Evolutionary conservation across 2,888 invertebrate species (phyloP).

Genomic region (Phortica magna): DNA sequence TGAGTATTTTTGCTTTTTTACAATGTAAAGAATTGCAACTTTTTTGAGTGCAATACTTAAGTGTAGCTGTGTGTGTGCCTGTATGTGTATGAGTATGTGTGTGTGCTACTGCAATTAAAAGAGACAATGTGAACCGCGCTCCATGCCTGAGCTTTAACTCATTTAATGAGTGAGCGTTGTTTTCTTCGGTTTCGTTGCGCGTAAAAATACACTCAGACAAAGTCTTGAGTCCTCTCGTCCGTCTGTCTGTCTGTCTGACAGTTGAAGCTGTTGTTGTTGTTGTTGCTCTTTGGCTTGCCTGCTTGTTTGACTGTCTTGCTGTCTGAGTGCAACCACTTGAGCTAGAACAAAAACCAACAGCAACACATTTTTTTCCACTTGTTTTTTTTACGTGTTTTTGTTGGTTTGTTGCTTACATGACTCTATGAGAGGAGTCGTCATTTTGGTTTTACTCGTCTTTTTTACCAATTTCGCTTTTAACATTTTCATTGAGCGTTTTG

Average conservation of each 20-base stretch:
- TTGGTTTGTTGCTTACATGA: not conserved
- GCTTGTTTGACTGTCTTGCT: not conserved
- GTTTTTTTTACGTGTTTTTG: slow-evolving; percentile 41
- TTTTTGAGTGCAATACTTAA: not conserved
- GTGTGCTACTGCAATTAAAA: slow-evolving; percentile 62
- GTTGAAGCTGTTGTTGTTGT: not conserved
- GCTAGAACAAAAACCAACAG: slow-evolving; percentile 40
- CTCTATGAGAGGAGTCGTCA: slow-evolving; percentile 49
- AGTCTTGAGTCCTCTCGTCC: too few species aligned
- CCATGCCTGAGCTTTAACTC: not conserved
- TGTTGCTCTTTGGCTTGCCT: not conserved
- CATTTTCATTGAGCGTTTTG: slow-evolving; percentile 49
- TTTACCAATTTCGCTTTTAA: slow-evolving; percentile 71
- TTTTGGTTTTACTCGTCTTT: slow-evolving; percentile 52
- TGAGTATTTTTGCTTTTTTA: not conserved
- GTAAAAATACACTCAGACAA: too few species aligned
- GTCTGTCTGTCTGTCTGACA: not conserved
- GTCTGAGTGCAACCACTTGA: not conserved
- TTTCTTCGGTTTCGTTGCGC: too few species aligned
- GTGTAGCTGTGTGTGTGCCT: slow-evolving; percentile 22
- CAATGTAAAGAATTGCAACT: not conserved
- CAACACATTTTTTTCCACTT: slow-evolving; percentile 50
- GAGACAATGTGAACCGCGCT: slow-evolving; percentile 34
- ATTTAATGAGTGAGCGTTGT: not conserved
- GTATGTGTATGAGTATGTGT: slow-evolving; percentile 10